Conservation (phyloP, 2,797 vertebrate species). For the Microctenopoma stevenorrisi region DNA sequence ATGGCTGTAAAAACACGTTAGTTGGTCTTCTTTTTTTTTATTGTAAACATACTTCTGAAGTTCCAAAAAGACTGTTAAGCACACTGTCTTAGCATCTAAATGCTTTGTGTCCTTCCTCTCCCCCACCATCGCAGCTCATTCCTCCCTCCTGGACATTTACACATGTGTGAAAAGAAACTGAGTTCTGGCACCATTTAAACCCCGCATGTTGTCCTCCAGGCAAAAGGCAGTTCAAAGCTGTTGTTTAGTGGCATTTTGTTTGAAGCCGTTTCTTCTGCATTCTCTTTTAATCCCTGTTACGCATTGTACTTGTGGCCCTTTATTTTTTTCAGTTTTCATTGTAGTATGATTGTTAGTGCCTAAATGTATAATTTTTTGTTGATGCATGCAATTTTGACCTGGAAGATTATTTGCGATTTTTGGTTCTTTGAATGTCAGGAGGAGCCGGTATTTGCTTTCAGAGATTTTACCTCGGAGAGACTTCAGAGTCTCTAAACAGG, state of each 20-base stretch:
- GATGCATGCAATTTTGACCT: slow-evolving; percentile 11
- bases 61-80: slow-evolving; percentile 19
- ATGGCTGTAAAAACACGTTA: not conserved
- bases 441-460: slow-evolving; percentile 12
- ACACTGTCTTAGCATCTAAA: slow-evolving; percentile 60
- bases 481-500: slow-evolving; percentile 7
- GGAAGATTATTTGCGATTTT: slow-evolving; percentile 8
- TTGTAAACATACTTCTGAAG: slow-evolving; percentile 37
- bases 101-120: slow-evolving; percentile 60
- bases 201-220: slow-evolving; percentile 73
- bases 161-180: slow-evolving; percentile 80
- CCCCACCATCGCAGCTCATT: slow-evolving; percentile 56
- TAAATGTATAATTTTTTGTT: slow-evolving; percentile 33
- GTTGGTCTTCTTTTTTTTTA: not conserved
- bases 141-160: slow-evolving; percentile 79
- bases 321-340: slow-evolving; percentile 42
- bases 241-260: slow-evolving; percentile 62
- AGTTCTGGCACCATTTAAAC: slow-evolving; percentile 61
- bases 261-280: slow-evolving; percentile 43
- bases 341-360: slow-evolving; percentile 45
- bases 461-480: slow-evolving; percentile 6
- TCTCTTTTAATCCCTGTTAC: slow-evolving; percentile 44
- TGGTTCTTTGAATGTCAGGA: slow-evolving; percentile 23
- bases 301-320: slow-evolving; percentile 31
- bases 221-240: slow-evolving; percentile 83